Evolutionary conservation across 2,797 vertebrate genomes (phyloP).

Genomic region (Propithecus deckenii): DNA sequence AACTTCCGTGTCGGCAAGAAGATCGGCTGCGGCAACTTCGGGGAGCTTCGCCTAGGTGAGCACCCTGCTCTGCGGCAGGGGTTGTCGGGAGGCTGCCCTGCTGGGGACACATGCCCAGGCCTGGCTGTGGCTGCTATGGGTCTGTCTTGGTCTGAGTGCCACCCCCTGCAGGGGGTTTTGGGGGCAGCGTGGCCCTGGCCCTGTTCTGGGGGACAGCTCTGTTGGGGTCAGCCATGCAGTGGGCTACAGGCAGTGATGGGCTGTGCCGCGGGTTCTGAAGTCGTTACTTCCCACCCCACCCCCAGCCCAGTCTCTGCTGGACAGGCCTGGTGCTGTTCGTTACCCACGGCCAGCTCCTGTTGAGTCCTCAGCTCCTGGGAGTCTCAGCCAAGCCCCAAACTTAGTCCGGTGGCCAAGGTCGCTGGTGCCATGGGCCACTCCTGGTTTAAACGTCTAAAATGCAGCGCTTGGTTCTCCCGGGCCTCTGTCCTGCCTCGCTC

Average conservation of each 20-base stretch:
- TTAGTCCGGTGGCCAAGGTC: background rate
- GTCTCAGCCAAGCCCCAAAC: background rate
- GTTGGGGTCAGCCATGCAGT: background rate
- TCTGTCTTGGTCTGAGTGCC: background rate
- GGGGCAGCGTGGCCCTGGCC: background rate
- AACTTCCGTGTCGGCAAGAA: conserved; percentile 99
- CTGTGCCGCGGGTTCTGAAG: background rate
- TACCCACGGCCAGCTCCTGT: background rate
- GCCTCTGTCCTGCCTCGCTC: background rate
- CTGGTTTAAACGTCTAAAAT: background rate
- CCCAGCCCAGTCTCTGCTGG: background rate
- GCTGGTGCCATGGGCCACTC: background rate
- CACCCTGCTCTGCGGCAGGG: background rate
- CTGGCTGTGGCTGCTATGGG: background rate
- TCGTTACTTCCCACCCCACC: background rate
- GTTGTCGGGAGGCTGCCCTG: background rate
- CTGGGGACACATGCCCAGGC: background rate
- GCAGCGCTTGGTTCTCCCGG: fast-evolving
- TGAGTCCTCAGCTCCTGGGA: background rate
- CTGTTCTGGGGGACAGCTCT: background rate
- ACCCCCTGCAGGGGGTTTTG: background rate
- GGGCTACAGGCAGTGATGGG: background rate
- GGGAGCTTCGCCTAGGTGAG: conserved; percentile 95
- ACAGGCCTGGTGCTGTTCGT: background rate
- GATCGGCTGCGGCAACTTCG: conserved; percentile 99